These are phyloP conservation scores for human (Homo sapiens) DNA, from an alignment of 2,113 vertebrate genomes.

Conservation along the genomic window DNA sequence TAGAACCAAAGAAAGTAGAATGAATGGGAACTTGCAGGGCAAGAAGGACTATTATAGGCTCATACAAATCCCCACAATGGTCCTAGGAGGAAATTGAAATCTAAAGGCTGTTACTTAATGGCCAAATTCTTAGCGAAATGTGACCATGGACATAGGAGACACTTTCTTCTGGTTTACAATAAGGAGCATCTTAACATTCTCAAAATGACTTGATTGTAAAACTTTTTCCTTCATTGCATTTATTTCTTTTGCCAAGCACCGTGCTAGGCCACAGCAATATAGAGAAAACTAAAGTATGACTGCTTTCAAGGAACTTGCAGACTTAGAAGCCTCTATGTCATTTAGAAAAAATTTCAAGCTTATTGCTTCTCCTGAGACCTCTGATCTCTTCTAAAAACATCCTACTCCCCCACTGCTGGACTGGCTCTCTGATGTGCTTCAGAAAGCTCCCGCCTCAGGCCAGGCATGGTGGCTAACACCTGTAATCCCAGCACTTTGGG, in stretches of 20 bases:
- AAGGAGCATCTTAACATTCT: slow-evolving; percentile 10
- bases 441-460: background rate
- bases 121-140: slow-evolving; percentile 47
- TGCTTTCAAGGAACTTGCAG: background rate
- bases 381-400: background rate
- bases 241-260: background rate
- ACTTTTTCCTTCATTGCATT: background rate
- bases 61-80: slow-evolving; percentile 22
- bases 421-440: background rate
- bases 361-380: background rate
- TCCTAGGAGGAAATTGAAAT: slow-evolving; percentile 67
- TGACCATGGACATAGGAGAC: background rate
- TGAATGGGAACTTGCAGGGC: slow-evolving; percentile 50
- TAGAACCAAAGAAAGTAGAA: background rate
- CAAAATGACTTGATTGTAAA: slow-evolving; percentile 7
- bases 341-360: slow-evolving; percentile 5
- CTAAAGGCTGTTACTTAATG: slow-evolving; percentile 41
- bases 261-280: background rate
- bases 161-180: slow-evolving; percentile 11
- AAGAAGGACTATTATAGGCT: slow-evolving; percentile 40
- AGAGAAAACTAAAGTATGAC: background rate
- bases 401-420: background rate
- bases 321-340: background rate
- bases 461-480: too few species aligned
- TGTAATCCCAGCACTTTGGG: too few species aligned